These are phyloP conservation scores for Karalla daura DNA, from an alignment of 2,797 vertebrate genomes.

Conservation along the genomic window DNA sequence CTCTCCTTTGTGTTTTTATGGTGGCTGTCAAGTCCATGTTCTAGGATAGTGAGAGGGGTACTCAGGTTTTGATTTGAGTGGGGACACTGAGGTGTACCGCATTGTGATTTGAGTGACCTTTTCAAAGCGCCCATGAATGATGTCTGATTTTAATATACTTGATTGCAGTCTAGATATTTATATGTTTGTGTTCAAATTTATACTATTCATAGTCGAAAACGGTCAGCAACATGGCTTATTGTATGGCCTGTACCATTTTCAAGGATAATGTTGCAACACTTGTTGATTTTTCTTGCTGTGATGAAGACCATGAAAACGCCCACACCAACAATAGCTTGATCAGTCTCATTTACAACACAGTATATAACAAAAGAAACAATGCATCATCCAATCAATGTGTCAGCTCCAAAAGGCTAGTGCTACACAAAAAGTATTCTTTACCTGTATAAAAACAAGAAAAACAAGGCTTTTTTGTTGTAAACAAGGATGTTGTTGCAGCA, in stretches of 20 bases:
- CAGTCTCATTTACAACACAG: neutral
- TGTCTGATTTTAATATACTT: constrained; percentile 3
- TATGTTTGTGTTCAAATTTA: neutral
- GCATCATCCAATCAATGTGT: no score
- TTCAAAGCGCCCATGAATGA: neutral
- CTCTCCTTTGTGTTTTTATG: neutral
- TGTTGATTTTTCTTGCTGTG: neutral
- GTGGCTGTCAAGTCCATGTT: neutral
- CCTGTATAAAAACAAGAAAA: no score
- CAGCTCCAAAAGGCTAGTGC: no score
- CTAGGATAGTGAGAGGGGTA: neutral
- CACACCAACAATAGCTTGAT: neutral
- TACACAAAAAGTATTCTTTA: no score
- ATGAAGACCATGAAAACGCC: neutral
- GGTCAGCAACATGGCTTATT: no score
- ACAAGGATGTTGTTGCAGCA: no score
- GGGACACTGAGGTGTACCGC: neutral
- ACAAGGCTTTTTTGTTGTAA: no score
- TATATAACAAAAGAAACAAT: neutral
- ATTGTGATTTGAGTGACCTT: constrained; percentile 10
- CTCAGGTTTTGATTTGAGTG: constrained; percentile 13
- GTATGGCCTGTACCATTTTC: neutral
- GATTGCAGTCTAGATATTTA: constrained; percentile 5
- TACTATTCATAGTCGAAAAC: neutral
- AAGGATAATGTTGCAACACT: neutral